Evolutionary conservation across 37 sponge, comb jelly and placozoan species (phyloP), one percentile per base, ranked within the genome.

Genomic region (Theonella swinhoei): DNA sequence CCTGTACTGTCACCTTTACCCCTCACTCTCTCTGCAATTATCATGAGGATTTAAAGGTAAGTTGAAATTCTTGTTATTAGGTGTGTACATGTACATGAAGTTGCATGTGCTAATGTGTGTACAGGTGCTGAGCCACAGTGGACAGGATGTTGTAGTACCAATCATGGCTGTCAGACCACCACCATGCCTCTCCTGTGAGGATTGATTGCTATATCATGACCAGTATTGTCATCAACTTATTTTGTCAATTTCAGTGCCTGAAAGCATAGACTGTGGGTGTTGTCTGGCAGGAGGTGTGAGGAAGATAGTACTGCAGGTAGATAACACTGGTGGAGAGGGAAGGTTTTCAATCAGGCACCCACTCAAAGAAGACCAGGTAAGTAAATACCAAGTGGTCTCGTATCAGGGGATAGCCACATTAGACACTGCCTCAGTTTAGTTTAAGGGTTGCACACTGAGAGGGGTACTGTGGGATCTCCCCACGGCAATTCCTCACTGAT

Each of bases 1-100:
- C 75, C 64, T 90, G 83, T 60, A 70, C 62, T 3, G 76, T 94
- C 42, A 79, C 64, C 32, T 94, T 94, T 65, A 60, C 80, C 28
- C 94, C 94, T 33, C 92, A 90, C 58, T 90, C 94, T 23, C 80
- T 94, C 22, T 83, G 83, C 0, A 77, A 90, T 65, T 94, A 87
- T 59, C 26, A 85, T 24, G 93, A 87, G 35, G 67, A 82, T 54
- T 42, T 93, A 41, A 81, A 64, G 58, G 94, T 93, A 23, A 26
- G 54, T 14, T 47, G 54, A 17, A 47, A 47, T 14, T 47, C 11
- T 47, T 14, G 54, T 14, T 47, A 17, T 47, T 47, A 14, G 14
- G 54, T 47, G 14, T 47, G 54, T 7, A 17, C 11, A 17, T 14
- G 54, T 17, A 7, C 7, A 47, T 47, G 54, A 47, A n/a, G n/a